Percentiles rank a stretch among this genome's conserved stretches.
These are phyloP conservation scores for Pterostichus madidus DNA, from an alignment of 2,888 invertebrate species.

Conservation along the genomic window DNA sequence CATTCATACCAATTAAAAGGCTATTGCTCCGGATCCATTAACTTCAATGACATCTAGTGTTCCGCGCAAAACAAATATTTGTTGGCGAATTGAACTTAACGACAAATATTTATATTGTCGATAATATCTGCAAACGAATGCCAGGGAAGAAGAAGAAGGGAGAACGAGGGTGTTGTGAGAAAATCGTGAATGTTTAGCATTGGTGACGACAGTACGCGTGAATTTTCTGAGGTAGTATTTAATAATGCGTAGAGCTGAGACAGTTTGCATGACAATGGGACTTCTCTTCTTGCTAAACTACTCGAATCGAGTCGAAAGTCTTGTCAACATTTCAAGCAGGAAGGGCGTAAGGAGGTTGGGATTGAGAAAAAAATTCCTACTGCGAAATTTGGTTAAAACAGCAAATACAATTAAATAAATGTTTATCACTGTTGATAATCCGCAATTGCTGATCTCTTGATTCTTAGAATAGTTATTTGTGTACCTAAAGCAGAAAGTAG, in stretches of 20 bases:
- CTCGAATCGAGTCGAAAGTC: constrained; percentile 33
- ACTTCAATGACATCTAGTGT: constrained; percentile 28
- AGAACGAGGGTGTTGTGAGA: background rate
- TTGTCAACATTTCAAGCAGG: constrained; percentile 7
- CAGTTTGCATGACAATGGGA: constrained; percentile 57
- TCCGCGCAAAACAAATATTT: constrained; percentile 34
- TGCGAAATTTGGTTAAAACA: too few relatives aligned
- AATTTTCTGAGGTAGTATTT: constrained; percentile 43
- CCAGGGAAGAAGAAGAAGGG: background rate
- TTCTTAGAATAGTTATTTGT: too few relatives aligned
- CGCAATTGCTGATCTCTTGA: too few relatives aligned
- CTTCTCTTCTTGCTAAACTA: constrained; percentile 36
- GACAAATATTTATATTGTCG: constrained; percentile 42
- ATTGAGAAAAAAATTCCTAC: too few relatives aligned
- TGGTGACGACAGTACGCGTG: background rate
- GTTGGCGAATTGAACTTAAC: constrained; percentile 40
- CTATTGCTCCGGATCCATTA: constrained; percentile 8
- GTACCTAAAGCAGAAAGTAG: too few relatives aligned
- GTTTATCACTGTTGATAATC: too few relatives aligned
- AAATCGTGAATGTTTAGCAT: constrained; percentile 19
- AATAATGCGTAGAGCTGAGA: constrained; percentile 56
- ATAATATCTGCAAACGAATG: constrained; percentile 34
- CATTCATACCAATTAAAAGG: constrained; percentile 14
- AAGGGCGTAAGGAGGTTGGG: too few relatives aligned
- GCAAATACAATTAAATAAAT: too few relatives aligned